Base-by-base conservation (phyloP, 2,888 invertebrate genomes). In the Drosophila borealis region DNA sequence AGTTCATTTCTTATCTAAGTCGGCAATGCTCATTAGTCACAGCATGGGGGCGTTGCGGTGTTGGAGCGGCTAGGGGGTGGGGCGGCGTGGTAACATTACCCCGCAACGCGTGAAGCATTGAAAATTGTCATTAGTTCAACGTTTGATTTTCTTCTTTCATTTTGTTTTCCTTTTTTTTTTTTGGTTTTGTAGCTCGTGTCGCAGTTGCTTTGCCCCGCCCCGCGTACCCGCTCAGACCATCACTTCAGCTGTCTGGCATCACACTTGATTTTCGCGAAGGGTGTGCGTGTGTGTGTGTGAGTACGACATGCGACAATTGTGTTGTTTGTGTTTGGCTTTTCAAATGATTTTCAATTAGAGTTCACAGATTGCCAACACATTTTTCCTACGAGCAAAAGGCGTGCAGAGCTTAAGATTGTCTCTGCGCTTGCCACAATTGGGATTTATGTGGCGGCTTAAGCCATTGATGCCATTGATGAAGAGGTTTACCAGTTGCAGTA, bases 101-200 rank as follows among this genome's bases (percentile, higher is more conserved):
- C 62, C 74, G 50, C 50, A 63, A 67, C 88, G 74, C 80, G 74
- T 85, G 77, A 80, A 88, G 78, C 83, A 88, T 84, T 78, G 87
- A 83, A 84, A 84, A 84, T 88, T 84, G 87, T 88, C 83, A 84
- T 84, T 84, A 88, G 83, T 88, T 86, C 70, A 72, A 71, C 80
- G 65, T 83, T 86, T 83, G 80, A 83, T 75, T 88, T 70, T 74
- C 50, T 61, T 41, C n/a, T 8, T 45, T 33, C 17, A 3, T 10
- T 41, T 17, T 17, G 17, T 53, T 54, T 55, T 55, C 34, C 10
- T 68, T 74, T 67, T 64, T 57, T 55, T 37, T n/a, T 80, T 63
- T 66, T 17, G 1, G 17, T 17, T 17, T 53, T 61, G 25, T 25
- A 33, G 64, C 62, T 77, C 49, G 51, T 74, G 60, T 77, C 55